Base-by-base conservation (phyloP, 2,888 invertebrate species). In the Buathra laborator region DNA sequence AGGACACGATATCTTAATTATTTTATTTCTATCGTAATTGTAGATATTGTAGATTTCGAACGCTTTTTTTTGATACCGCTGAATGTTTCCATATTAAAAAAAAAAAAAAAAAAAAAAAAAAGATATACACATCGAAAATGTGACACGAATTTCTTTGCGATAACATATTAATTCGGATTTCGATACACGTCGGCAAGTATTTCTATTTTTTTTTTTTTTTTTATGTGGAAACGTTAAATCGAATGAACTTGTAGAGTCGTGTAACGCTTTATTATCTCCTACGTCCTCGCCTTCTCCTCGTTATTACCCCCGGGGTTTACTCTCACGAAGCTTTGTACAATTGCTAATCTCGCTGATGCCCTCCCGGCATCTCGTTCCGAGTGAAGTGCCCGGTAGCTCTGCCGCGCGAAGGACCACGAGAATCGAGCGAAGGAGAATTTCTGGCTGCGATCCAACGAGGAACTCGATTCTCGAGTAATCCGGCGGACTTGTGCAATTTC, bases 301-400 rank as follows among this genome's bases (percentile, higher is more conserved):
- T 78, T 70, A 84, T 84, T 62, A 46, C 37, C 67, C 74, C 16
- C 44, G 78, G 62, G 68, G 64, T 32, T 68, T 53, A 19, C 59
- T 48, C 64, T 68, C 64, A 70, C 74, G 77, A 83, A 83, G 89
- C 88, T 88, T 89, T 87, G 89, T 86, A 86, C 79, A 86, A 86
- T 88, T 86, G 87, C 87, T 89, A 86, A 88, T 87, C 86, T 84
- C 81, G 77, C 79, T 85, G 87, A 87, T 86, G 84, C 84, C 56
- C 84, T 70, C 56, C 66, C 37, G 79, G 56, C 19, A 72, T 75
- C 70, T 79, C 75, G 76, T 75, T 74, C 37, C 67, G 79, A 78
- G 81, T 62, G 64, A 76, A 84, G 80, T 72, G 81, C 67, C 81
- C 66, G 70, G 51, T 24, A 14, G 64, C 37, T 37, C 70, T 62